Base-by-base conservation (phyloP, 2,888 invertebrate genomes). In the Meiosimyza decipiens region DNA sequence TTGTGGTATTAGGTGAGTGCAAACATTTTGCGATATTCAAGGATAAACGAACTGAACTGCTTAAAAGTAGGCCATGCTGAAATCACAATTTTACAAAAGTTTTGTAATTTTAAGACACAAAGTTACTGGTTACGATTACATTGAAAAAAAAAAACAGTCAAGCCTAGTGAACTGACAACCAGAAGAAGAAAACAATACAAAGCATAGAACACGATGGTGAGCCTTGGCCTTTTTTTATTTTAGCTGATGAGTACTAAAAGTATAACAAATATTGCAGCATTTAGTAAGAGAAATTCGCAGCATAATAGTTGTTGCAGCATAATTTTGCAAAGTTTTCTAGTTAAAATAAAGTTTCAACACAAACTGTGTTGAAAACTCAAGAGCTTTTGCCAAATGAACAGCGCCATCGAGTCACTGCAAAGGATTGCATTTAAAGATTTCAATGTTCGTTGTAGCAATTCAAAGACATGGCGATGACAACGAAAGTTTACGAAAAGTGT, bases 1-100 rank as follows among this genome's bases (percentile, higher is more conserved):
- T 92, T 79, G 89, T 91, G 73, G 91, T 92, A 74, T 87, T 92
- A 76, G 92, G 92, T 92, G 84, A 90, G 91, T 88, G 67, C 49
- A 16, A 72, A 64, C 12, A 12, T 18, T 40, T 40, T 6, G 9
- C 9, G 40, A 28, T 9, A 54, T 9, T 18, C 55, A 54, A 54
- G 18, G 55, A 16, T n/a, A 60, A 60, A 40, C 40, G 40, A 22
- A 40, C 2, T 40, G 5, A 40, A 3, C 40, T 1, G 7, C 40
- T 63, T 16, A 68, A 72, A 72, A 63, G 67, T 66, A 66, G 70
- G 70, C 62, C 59, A 66, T 50, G 50, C 50, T 18, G 54, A 55
- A 28, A 54, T 66, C 40, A 28, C 22, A 15, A 49, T 55, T 28
- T 54, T 47, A 22, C 69, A 52, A 70, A 63, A 70, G 63, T 63